Percentiles rank a stretch among this genome's conserved stretches.
Evolutionary conservation across 2,797 vertebrate species (phyloP).

Genomic region (Microcaecilia unicolor): DNA sequence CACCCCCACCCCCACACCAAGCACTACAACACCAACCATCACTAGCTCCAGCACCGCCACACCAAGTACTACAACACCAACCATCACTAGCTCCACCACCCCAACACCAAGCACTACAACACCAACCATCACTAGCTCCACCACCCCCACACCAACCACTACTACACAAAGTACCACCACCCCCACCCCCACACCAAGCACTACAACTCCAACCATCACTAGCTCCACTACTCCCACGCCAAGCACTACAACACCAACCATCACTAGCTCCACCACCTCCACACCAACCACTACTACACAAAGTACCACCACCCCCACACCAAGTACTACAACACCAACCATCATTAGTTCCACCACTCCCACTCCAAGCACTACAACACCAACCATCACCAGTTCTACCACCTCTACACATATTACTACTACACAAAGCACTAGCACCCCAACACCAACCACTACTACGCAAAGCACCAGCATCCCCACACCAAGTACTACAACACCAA

Average conservation of each 20-base stretch:
- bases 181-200: accelerated
- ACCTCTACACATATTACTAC: neutral
- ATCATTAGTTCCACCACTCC: neutral
- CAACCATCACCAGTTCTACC: neutral
- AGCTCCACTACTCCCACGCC: neutral
- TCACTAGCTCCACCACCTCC: neutral
- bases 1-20: neutral
- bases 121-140: accelerated
- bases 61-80: accelerated
- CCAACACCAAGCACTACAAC: no score
- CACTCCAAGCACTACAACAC: neutral
- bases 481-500: neutral
- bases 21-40: neutral
- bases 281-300: no score
- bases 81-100: no score
- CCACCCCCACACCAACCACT: neutral
- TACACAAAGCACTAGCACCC: neutral
- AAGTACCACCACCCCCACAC: neutral
- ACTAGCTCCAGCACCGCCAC: neutral
- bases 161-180: neutral
- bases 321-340: neutral
- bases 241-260: neutral
- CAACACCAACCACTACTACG: neutral
- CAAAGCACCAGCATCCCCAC: neutral
- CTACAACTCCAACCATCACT: neutral